These are phyloP conservation scores for Lampris megalopsis DNA, from an alignment of 2,113 vertebrate genomes.

Conservation along the genomic window DNA sequence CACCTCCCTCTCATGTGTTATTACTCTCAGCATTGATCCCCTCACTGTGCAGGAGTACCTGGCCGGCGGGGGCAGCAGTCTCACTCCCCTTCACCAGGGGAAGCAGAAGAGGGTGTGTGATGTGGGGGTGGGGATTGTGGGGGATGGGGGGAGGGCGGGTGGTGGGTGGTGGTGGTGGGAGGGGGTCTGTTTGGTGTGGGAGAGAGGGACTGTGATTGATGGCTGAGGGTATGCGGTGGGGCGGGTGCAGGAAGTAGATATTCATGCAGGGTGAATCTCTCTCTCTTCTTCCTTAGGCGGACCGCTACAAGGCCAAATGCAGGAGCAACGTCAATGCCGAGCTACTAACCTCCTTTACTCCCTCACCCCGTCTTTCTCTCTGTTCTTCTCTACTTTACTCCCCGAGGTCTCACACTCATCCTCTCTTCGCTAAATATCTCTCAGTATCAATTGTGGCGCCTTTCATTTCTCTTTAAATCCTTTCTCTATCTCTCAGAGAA, in stretches of 20 bases:
- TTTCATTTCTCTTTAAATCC: slow-evolving; percentile 54
- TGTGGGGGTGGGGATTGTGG: slow-evolving; percentile 1
- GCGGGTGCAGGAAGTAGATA: background rate
- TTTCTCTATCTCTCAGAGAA: slow-evolving; percentile 31
- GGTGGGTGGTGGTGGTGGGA: slow-evolving; percentile 16
- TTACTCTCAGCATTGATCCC: slow-evolving; percentile 72
- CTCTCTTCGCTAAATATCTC: slow-evolving; percentile 37
- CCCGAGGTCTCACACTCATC: slow-evolving; percentile 28
- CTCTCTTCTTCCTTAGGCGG: slow-evolving; percentile 70
- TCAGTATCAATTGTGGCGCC: slow-evolving; percentile 40
- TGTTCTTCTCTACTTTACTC: slow-evolving; percentile 58
- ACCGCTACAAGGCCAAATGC: slow-evolving; percentile 24
- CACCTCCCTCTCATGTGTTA: slow-evolving; percentile 69
- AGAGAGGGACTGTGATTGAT: slow-evolving; percentile 21
- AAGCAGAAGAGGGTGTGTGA: slow-evolving; percentile 42
- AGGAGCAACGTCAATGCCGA: slow-evolving; percentile 13
- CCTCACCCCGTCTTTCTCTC: slow-evolving; percentile 23
- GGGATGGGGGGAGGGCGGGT: slow-evolving; percentile 13
- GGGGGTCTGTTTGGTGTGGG: background rate
- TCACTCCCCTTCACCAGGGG: slow-evolving; percentile 46
- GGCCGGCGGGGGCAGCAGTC: slow-evolving; percentile 64
- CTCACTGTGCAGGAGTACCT: slow-evolving; percentile 70
- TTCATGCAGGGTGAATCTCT: slow-evolving; percentile 58
- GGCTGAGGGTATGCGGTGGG: background rate
- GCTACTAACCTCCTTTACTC: slow-evolving; percentile 46